Conservation (phyloP, 1,140 invertebrate species). For the Eufriesea mexicana region DNA sequence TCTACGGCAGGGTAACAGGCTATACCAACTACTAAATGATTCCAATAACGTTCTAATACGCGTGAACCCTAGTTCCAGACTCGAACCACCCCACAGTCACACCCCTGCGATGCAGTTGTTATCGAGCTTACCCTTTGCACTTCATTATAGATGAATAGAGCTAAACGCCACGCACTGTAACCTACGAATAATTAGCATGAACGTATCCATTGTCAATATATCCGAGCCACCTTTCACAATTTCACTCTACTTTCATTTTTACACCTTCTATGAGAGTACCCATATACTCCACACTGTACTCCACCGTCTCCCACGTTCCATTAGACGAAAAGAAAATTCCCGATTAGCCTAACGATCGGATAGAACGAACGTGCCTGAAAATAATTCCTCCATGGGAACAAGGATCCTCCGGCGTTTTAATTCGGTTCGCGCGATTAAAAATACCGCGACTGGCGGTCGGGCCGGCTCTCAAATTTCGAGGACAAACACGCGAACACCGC, state of each 20-base stretch:
- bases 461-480: slow-evolving; percentile 19
- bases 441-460: slow-evolving; percentile 13
- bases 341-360: too few relatives aligned
- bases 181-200: slow-evolving; percentile 34
- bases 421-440: slow-evolving; percentile 16
- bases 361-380: not conserved
- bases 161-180: slow-evolving; percentile 4
- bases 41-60: not conserved
- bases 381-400: not conserved
- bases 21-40: not conserved
- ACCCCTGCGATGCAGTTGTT: slow-evolving; percentile 37
- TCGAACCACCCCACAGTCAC: slow-evolving; percentile 11
- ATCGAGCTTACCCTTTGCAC: slow-evolving; percentile 39
- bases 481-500: slow-evolving; percentile 9
- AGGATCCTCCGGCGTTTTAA: not conserved
- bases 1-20: not conserved
- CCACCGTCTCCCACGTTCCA: not conserved
- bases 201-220: not conserved
- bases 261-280: not conserved
- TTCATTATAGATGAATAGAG: slow-evolving; percentile 40
- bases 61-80: not conserved
- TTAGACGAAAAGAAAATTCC: too few relatives aligned
- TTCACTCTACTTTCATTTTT: not conserved
- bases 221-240: too few relatives aligned
- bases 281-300: not conserved